Evolutionary conservation across 1,140 invertebrate genomes (phyloP), one percentile per base, ranked within the genome.

Genomic region (Drosophila asahinai): DNA sequence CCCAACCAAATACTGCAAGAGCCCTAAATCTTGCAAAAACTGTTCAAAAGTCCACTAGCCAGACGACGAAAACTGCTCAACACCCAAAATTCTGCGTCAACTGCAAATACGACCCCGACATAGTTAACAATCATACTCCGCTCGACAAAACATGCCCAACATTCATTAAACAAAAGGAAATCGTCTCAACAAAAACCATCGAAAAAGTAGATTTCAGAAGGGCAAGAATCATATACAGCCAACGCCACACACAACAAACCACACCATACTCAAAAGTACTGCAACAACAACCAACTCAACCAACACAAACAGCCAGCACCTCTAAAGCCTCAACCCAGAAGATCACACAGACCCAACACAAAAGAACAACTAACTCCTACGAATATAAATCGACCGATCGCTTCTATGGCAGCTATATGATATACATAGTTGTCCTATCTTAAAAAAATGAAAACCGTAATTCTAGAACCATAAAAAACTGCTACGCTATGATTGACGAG

Each of bases 121-220:
- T 22, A 22, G 19, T 22, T 6, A 27, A 27, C 25, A 27, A 27
- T 27, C 25, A 51, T 5, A 51, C 14, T 15, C 25, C 15, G 9
- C 7, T 51, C 6, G 47, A 49, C 14, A 30, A 11, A n/a, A 27
- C 7, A 1, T 51, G 49, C 25, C 25, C 40, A 15, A n/a, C 25
- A 5, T 43, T 59, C 27, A 59, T 45, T 8, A 59, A 27, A 30
- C 40, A 43, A 59, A 45, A 59, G n/a, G 22, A 58, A 58, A 7
- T 58, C 0, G 12, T 15, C 2, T 5, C 55, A 8, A 58, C 27
- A 9, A 30, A 51, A 51, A 51, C 49, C 2, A n/a, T 30, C 15
- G 7, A 51, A 51, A 51, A 30, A 4, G 25, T 51, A 15, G 49
- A 51, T 8, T n/a, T n/a, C 25, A 51, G n/a, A 51, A 51, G 1